phyloP scores from a whole-genome alignment of 2,888 invertebrate genomes.

The Gisinianus flammeolus region DNA sequence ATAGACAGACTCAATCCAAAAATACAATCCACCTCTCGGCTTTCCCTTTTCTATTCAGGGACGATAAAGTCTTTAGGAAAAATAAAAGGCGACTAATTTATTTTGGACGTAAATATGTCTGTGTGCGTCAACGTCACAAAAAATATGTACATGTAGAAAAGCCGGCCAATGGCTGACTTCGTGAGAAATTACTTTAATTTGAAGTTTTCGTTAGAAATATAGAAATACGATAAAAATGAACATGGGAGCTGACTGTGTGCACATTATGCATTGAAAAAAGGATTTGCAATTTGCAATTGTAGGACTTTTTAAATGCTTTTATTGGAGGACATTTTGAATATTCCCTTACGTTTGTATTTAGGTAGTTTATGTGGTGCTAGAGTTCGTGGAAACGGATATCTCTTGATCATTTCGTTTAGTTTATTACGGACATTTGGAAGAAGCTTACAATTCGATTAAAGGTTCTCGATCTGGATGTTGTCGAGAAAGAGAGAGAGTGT shows the following conservation, averaged over 20 bases:
- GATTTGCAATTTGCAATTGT: too few relatives aligned
- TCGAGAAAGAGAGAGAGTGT: not conserved
- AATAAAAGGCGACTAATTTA: too few relatives aligned
- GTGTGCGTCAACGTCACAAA: too few relatives aligned
- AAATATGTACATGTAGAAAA: too few relatives aligned
- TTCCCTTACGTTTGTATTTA: not conserved
- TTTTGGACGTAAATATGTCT: too few relatives aligned
- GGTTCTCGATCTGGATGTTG: not conserved
- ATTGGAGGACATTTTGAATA: not conserved
- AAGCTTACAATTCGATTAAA: not conserved
- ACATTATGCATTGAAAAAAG: not conserved
- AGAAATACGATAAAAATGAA: not conserved
- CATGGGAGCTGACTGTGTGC: not conserved
- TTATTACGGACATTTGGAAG: not conserved
- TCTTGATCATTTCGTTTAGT: not conserved
- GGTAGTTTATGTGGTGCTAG: not conserved
- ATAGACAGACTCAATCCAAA: not conserved
- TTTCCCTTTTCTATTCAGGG: too few relatives aligned
- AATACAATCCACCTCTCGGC: too few relatives aligned
- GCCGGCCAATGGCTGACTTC: not conserved
- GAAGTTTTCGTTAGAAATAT: not conserved
- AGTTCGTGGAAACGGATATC: not conserved
- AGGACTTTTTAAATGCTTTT: not conserved
- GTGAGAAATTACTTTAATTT: not conserved
- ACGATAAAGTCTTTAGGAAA: too few relatives aligned